These are phyloP conservation scores for Gallirallus australis DNA, from an alignment of 2,797 vertebrate genomes.

Conservation along the genomic window DNA sequence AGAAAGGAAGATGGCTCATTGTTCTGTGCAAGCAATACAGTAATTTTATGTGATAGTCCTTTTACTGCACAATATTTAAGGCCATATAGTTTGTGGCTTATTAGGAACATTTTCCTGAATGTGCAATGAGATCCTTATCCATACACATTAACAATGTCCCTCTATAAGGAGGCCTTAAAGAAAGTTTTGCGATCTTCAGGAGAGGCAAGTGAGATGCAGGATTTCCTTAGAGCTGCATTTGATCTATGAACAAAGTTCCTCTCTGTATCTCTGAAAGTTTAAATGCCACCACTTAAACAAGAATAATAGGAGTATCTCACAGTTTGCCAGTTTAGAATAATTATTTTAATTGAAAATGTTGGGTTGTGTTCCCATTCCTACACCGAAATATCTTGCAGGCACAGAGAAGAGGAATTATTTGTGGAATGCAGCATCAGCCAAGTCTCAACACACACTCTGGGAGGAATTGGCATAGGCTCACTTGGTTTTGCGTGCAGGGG, in stretches of 20 bases:
- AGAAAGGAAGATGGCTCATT: neutral
- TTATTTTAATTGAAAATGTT: conserved; percentile 31
- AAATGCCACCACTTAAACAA: neutral
- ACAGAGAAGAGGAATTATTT: conserved; percentile 44
- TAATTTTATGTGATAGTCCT: neutral
- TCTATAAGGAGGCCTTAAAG: neutral
- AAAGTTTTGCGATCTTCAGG: neutral
- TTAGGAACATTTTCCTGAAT: conserved; percentile 24
- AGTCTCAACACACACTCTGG: conserved; percentile 61
- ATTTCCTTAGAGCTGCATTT: conserved; percentile 20
- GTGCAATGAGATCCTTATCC: neutral
- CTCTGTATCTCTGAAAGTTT: neutral
- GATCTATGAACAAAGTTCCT: neutral
- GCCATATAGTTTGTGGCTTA: neutral
- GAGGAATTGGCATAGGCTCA: neutral
- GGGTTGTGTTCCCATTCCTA: conserved; percentile 32
- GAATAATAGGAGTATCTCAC: neutral
- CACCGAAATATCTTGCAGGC: conserved; percentile 38
- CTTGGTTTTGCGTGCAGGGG: conserved; percentile 17
- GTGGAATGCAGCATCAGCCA: conserved; percentile 67
- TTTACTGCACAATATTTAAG: neutral
- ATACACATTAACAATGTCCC: neutral
- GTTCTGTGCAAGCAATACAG: neutral
- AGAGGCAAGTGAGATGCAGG: neutral
- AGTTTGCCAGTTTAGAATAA: neutral